Evolutionary conservation across 2,113 vertebrate species (phyloP), one percentile per base, ranked within the genome.

Genomic region (Deroptyus accipitrinus): DNA sequence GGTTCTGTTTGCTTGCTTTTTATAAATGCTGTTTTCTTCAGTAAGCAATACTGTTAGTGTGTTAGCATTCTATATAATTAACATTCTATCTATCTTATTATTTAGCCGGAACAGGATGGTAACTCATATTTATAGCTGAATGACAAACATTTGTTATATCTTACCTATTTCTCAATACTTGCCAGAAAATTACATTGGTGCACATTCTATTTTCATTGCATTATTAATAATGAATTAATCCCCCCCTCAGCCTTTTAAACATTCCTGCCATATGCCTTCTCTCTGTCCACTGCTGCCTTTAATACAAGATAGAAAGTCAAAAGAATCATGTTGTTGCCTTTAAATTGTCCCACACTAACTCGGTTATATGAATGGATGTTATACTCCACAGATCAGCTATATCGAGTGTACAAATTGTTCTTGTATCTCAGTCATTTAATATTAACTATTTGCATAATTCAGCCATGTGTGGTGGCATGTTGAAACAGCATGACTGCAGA

Each of bases 401-500:
- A 75, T 59, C 0, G 7, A 94, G 94, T 92, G 90, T 83, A 91
- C 94, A 94, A 94, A 96, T 41, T 89, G 95, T 90, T 95, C 86
- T 96, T 94, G 54, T 87, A 94, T 92, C 95, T 88, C 94, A 92
- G 98, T 97, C 98, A 98, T 98, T 99, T 98, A 98, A 98, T 96
- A 97, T 98, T 98, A 99, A 97, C 98, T 98, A 98, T 99, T 98
- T 98, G 98, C 98, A 98, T 97, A 98, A 98, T 97, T 97, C 97
- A 98, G 98, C 98, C 98, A 98, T 98, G 98, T 98, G 98, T 97
- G 97, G 97, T 95, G 98, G 98, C 98, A 98, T 98, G 98, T 98
- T 97, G 98, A 97, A 99, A 98, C 98, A 98, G 98, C 98, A 98
- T 98, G 97, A 98, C 98, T 98, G 98, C 97, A 92, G 96, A 98